Evolutionary conservation across 2,888 invertebrate species (phyloP).

Genomic region (Pammene aurita): DNA sequence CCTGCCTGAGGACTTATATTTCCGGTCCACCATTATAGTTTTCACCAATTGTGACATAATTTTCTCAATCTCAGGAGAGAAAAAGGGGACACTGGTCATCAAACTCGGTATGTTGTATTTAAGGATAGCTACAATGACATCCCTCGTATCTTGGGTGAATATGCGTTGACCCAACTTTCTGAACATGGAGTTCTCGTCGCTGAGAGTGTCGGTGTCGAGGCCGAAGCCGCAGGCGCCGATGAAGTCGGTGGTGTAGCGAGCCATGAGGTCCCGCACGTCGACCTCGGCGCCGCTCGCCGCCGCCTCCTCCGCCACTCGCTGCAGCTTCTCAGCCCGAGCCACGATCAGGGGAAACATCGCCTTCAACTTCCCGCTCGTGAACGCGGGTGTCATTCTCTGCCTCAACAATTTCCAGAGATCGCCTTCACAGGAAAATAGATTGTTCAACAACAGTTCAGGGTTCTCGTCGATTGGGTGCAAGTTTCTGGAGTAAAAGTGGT

Average conservation of each 20-base stretch:
- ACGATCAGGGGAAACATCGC: constrained; percentile 44
- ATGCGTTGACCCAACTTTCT: constrained; percentile 41
- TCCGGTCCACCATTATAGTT: constrained; percentile 39
- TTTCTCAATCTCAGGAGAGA: neutral
- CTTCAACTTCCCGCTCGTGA: constrained; percentile 42
- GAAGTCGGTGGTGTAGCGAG: constrained; percentile 44
- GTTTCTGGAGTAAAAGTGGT: constrained; percentile 16
- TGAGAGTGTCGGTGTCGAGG: constrained; percentile 43
- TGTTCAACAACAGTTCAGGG: constrained; percentile 38
- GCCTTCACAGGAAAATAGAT: constrained; percentile 44
- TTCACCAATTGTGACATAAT: constrained; percentile 29
- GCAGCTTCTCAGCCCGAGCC: constrained; percentile 41
- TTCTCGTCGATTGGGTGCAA: constrained; percentile 19
- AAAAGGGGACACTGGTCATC: constrained; percentile 13
- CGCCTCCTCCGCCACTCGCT: constrained; percentile 31
- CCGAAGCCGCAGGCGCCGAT: constrained; percentile 46
- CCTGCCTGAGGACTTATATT: constrained; percentile 37
- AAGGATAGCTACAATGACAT: constrained; percentile 21
- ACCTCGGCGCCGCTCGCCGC: constrained; percentile 32
- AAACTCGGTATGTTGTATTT: constrained; percentile 15
- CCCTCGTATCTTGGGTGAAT: constrained; percentile 36
- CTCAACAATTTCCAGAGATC: constrained; percentile 44
- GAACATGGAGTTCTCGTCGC: constrained; percentile 42
- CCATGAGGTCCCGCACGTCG: constrained; percentile 44
- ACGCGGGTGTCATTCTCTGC: constrained; percentile 42